phyloP scores from a whole-genome alignment of 2,797 vertebrate genomes.

The Pseudomugil tenellus region DNA sequence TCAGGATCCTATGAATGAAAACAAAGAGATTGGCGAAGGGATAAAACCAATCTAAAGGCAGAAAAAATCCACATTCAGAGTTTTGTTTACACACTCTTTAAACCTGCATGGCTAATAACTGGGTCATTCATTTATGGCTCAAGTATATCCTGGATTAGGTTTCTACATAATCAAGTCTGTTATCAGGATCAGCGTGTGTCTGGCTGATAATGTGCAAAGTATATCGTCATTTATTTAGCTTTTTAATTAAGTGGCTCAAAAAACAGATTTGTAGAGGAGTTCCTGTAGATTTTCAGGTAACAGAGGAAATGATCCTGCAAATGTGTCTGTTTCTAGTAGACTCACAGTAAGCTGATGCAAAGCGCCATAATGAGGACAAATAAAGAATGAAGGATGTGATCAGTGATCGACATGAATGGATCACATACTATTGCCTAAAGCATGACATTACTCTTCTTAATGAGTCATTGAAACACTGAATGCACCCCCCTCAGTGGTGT shows the following conservation, averaged over 20 bases:
- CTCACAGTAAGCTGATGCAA: not conserved
- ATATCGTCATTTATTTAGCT: not conserved
- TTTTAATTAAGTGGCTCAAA: not conserved
- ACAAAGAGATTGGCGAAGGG: not conserved
- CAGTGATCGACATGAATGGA: conserved; percentile 17
- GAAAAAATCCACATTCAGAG: conserved; percentile 3
- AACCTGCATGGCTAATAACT: conserved; percentile 15
- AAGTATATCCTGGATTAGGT: conserved; percentile 26
- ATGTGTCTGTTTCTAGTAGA: not conserved
- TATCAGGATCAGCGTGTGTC: conserved; percentile 12
- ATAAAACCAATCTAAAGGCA: not conserved
- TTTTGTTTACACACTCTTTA: conserved; percentile 20
- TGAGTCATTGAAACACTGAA: conserved; percentile 35
- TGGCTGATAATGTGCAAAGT: not conserved
- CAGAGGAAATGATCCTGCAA: not conserved
- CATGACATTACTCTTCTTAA: conserved; percentile 22
- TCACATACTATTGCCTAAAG: conserved; percentile 30
- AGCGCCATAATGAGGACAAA: conserved; percentile 8
- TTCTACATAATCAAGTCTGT: conserved; percentile 25
- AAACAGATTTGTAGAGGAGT: not conserved
- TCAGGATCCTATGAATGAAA: no score
- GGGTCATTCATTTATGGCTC: conserved; percentile 21
- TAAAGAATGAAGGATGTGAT: conserved; percentile 7
- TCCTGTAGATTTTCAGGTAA: not conserved
- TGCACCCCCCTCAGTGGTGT: conserved; percentile 21